phyloP scores from a whole-genome alignment of 2,797 vertebrate species.

The Pelochelys cantorii region DNA sequence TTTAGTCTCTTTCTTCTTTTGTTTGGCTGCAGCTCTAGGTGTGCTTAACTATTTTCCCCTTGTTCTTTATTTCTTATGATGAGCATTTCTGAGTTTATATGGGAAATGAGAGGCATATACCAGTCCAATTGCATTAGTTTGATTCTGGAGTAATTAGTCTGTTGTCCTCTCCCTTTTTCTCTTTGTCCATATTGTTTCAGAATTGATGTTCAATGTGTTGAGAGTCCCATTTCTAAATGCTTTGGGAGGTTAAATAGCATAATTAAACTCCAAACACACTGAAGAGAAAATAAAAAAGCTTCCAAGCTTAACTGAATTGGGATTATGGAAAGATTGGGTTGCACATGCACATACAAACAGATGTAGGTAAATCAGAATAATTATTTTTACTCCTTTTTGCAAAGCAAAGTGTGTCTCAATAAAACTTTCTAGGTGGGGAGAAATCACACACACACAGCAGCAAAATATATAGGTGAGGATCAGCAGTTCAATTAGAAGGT shows the following conservation, averaged over 20 bases:
- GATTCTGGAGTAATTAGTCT: not conserved
- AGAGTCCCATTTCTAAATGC: constrained; percentile 23
- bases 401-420: not conserved
- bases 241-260: constrained; percentile 23
- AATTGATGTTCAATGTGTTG: constrained; percentile 49
- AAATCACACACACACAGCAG: not conserved
- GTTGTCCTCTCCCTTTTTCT: constrained; percentile 27
- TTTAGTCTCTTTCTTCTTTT: constrained; percentile 82
- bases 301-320: not conserved
- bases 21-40: constrained; percentile 83
- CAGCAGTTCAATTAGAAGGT: not conserved
- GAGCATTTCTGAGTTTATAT: constrained; percentile 60
- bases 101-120: constrained; percentile 33
- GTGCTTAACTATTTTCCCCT: constrained; percentile 74
- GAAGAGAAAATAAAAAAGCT: constrained; percentile 22
- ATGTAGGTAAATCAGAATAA: not conserved
- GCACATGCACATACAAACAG: not conserved
- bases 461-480: constrained; percentile 23
- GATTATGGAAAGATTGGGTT: not conserved
- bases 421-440: not conserved
- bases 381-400: not conserved
- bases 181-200: constrained; percentile 1
- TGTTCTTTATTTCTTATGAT: constrained; percentile 71
- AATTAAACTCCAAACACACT: constrained; percentile 6
- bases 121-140: not conserved